Evolutionary conservation across 2,797 vertebrate genomes (phyloP).

Genomic region (Diceros bicornis): DNA sequence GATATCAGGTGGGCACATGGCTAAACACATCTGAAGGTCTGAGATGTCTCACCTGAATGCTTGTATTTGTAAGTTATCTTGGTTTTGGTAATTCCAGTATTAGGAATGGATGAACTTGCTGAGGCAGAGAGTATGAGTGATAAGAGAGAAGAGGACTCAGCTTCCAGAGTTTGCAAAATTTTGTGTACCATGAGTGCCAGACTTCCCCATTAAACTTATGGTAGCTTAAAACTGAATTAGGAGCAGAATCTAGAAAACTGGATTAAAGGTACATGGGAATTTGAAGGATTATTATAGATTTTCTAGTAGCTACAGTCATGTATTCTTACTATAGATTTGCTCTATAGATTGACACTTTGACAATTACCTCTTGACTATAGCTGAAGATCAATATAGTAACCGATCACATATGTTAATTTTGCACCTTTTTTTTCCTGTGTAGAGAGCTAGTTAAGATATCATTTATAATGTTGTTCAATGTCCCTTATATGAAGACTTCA

Average conservation of each 20-base stretch:
- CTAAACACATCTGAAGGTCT: not conserved
- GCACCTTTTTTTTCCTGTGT: not conserved
- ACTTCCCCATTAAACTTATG: not conserved
- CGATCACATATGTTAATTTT: not conserved
- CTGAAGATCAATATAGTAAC: not conserved
- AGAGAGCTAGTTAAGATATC: not conserved
- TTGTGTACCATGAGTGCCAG: not conserved
- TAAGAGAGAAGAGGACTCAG: not conserved
- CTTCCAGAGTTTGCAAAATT: not conserved
- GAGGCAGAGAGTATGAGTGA: not conserved
- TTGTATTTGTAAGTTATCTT: not conserved
- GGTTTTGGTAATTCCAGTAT: not conserved
- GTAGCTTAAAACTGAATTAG: not conserved
- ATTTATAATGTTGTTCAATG: not conserved
- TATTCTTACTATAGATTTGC: slow-evolving; percentile 1
- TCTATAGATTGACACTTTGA: not conserved
- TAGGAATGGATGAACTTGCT: not conserved
- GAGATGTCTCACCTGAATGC: not conserved
- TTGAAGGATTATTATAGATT: not conserved
- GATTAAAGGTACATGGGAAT: not conserved
- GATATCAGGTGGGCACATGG: not conserved
- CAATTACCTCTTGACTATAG: slow-evolving; percentile 4
- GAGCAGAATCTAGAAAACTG: not conserved
- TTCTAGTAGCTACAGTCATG: not conserved
- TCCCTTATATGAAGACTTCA: not conserved